A percentile compares a stretch with the other conserved stretches of the same genome.
These are phyloP conservation scores for Tipula confusa DNA, from an alignment of 2,888 invertebrate genomes.

Conservation along the genomic window DNA sequence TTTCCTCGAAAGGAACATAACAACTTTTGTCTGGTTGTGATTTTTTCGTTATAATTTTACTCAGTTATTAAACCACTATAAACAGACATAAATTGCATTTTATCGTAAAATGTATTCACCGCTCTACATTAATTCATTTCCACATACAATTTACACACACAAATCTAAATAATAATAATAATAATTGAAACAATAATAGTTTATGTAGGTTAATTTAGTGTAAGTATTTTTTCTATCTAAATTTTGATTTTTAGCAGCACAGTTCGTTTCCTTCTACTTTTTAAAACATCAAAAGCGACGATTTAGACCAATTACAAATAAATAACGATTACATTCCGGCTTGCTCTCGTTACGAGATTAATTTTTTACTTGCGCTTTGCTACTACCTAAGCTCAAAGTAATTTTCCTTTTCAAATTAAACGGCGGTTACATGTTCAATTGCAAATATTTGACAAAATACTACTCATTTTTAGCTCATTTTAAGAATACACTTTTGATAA, in stretches of 20 bases:
- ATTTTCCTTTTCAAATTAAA: not conserved
- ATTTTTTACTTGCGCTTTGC: not conserved
- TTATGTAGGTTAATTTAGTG: not conserved
- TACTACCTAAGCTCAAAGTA: not conserved
- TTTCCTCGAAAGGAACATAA: not conserved
- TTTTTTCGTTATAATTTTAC: not conserved
- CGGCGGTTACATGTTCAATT: not conserved
- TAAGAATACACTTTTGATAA: no score
- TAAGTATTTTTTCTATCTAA: not conserved
- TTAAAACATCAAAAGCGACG: not conserved
- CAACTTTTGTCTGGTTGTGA: no score
- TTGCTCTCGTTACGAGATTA: not conserved
- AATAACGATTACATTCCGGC: not conserved
- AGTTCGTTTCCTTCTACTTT: not conserved
- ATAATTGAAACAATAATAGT: not conserved
- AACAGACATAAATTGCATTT: not conserved
- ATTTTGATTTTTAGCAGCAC: not conserved
- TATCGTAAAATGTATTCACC: not conserved
- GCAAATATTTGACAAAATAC: no score
- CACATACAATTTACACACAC: not conserved
- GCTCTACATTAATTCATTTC: not conserved
- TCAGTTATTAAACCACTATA: not conserved
- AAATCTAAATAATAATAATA: not conserved
- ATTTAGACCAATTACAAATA: not conserved
- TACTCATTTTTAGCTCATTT: no score